Base-by-base conservation (phyloP, 2,797 vertebrate genomes). In the Chaenodraco wilsoni region DNA sequence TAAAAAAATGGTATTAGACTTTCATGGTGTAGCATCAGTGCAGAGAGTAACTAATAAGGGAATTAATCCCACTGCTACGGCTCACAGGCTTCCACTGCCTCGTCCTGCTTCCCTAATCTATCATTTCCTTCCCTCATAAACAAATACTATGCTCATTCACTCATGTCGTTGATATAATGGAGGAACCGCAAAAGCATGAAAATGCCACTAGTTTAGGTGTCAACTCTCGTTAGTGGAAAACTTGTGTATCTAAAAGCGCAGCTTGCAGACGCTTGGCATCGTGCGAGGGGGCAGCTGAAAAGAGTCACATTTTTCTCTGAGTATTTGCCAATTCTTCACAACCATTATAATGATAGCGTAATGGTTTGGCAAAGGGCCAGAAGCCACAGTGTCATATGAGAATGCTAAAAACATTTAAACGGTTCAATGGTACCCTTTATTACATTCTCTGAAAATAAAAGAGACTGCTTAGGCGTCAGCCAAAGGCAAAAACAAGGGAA, bases 1-100 rank as follows among this genome's bases (percentile, higher is more conserved):
- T 84, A 80, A 88, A 91, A 87, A 88, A 76, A 82, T 69, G 81
- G 72, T 66, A 70, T 91, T 85, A 78, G 78, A 84, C 74, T 82
- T 81, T 78, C 71, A 51, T 79, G 67, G 65, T 63, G 78, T 73
- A 61, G 79, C 72, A 55, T 83, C 83, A 71, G 80, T 50, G 66
- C 69, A 40, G 84, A 83, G 62, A 85, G 81, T 79, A 85, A 84
- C 86, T 89, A 89, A 88, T 83, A 82, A 83, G 77, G 80, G 71
- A 87, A 90, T 91, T 87, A 90, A 88, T 90, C 80, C 85, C 17
- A 41, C 81, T 11, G 79, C 79, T 63, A 66, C 57, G 48, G 75
- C 81, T 89, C 81, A 79, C 13, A 85, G 72, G 77, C 74, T 84
- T 82, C 74, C 75, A 61, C 70, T 65, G 59, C 64, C 74, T 79